Conservation (phyloP, 2,113 vertebrate genomes). For the Cyanoramphus novaezelandiae region DNA sequence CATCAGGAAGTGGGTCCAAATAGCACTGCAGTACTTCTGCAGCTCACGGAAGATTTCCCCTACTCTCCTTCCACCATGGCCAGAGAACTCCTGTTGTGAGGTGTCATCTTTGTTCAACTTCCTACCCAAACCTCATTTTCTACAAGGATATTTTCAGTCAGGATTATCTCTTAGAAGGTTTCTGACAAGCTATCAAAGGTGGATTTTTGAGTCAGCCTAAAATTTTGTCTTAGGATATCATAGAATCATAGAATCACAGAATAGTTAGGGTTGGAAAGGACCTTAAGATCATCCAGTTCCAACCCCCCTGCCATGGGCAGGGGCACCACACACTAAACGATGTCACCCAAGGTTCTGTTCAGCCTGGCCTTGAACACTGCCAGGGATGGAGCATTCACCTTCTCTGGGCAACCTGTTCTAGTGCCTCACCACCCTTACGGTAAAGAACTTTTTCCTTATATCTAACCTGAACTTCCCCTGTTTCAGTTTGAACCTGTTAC, state of each 20-base stretch:
- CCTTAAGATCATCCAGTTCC: background rate
- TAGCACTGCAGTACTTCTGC: background rate
- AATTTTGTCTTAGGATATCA: background rate
- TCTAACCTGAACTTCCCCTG: background rate
- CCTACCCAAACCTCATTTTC: background rate
- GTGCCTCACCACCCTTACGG: background rate
- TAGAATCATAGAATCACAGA: background rate
- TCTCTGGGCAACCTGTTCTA: background rate
- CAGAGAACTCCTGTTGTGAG: background rate
- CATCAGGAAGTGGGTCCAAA: accelerated
- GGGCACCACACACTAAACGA: background rate
- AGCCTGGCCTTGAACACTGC: background rate
- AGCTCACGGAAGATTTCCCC: too few relatives aligned
- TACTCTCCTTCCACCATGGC: accelerated
- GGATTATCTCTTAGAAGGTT: background rate
- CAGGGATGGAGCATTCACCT: background rate
- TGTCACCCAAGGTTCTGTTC: background rate
- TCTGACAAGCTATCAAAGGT: background rate
- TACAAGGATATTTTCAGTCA: background rate
- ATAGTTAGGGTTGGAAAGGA: background rate
- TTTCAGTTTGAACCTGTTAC: background rate
- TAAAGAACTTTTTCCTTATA: background rate
- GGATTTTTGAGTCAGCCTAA: background rate
- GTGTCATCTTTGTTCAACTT: background rate
- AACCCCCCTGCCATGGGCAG: background rate